Conservation (phyloP, 2,113 vertebrate species). For the Gobio gobio region DNA sequence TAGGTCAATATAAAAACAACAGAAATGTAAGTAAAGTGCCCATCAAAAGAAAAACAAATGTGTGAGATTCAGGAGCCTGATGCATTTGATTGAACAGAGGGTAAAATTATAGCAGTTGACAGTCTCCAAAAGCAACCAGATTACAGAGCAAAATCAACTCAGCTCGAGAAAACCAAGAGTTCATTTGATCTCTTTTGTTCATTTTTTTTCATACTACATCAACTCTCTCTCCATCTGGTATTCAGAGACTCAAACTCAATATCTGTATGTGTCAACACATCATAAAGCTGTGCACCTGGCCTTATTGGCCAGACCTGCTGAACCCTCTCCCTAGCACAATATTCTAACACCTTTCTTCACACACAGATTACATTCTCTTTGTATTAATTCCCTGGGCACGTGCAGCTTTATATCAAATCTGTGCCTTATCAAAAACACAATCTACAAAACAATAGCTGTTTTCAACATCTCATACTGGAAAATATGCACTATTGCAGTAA, state of each 20-base stretch:
- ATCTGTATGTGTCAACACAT: conserved; percentile 79
- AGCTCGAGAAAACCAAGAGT: conserved; percentile 41
- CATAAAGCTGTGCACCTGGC: conserved; percentile 75
- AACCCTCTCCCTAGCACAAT: conserved; percentile 74
- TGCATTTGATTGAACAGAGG: conserved; percentile 70
- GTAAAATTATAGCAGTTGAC: conserved; percentile 72
- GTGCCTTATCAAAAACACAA: conserved; percentile 69
- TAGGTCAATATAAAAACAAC: neutral
- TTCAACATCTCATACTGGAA: conserved; percentile 22
- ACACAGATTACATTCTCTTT: conserved; percentile 74
- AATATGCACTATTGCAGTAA: neutral
- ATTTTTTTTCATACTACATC: conserved; percentile 29
- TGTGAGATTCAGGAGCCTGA: conserved; percentile 27
- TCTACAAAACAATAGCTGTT: conserved; percentile 45
- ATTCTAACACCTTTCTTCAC: conserved; percentile 73
- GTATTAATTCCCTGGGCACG: conserved; percentile 58
- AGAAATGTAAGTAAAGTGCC: too few relatives aligned
- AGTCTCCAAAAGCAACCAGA: conserved; percentile 64
- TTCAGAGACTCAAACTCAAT: conserved; percentile 78
- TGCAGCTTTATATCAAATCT: conserved; percentile 61
- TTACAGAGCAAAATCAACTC: conserved; percentile 50
- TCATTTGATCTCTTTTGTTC: conserved; percentile 47
- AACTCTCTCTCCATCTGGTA: conserved; percentile 69
- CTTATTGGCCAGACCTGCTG: conserved; percentile 78
- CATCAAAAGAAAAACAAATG: too few relatives aligned